Percentiles rank a stretch among this genome's conserved stretches.
phyloP scores from a whole-genome alignment of 2,797 vertebrate genomes.

The Myotis myotis region DNA sequence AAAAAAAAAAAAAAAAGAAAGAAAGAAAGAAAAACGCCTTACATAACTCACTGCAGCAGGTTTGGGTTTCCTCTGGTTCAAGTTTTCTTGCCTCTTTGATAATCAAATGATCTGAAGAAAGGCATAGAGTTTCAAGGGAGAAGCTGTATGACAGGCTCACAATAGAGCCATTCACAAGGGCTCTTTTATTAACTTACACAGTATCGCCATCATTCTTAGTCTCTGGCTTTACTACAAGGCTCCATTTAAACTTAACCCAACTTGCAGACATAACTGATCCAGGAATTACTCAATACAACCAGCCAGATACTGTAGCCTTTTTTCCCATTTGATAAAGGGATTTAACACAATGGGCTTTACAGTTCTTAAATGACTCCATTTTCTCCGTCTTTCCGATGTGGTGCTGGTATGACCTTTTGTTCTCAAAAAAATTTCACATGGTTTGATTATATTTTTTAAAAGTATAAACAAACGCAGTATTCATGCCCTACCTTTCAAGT shows the following conservation, averaged over 20 bases:
- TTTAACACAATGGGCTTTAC: slow-evolving; percentile 75
- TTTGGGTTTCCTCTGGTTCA: slow-evolving; percentile 85
- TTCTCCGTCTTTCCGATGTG: slow-evolving; percentile 61
- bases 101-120: slow-evolving; percentile 84
- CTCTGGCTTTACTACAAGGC: slow-evolving; percentile 84
- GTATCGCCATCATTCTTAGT: slow-evolving; percentile 78
- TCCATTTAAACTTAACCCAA: slow-evolving; percentile 83
- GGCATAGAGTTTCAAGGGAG: slow-evolving; percentile 84
- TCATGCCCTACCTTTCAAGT: not conserved
- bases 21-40: slow-evolving; percentile 60
- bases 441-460: slow-evolving; percentile 68
- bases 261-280: slow-evolving; percentile 76
- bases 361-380: slow-evolving; percentile 81
- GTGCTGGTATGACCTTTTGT: slow-evolving; percentile 71
- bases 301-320: slow-evolving; percentile 78
- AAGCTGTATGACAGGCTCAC: slow-evolving; percentile 73
- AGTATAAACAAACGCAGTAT: slow-evolving; percentile 27
- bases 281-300: slow-evolving; percentile 74
- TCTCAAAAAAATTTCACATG: slow-evolving; percentile 74
- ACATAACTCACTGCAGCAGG: slow-evolving; percentile 79
- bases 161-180: slow-evolving; percentile 82
- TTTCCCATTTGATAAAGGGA: slow-evolving; percentile 72
- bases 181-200: slow-evolving; percentile 82
- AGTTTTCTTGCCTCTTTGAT: slow-evolving; percentile 83
- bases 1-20: slow-evolving; percentile 64